phyloP scores from a whole-genome alignment of 2,888 invertebrate genomes.

The Mythimna albipuncta region DNA sequence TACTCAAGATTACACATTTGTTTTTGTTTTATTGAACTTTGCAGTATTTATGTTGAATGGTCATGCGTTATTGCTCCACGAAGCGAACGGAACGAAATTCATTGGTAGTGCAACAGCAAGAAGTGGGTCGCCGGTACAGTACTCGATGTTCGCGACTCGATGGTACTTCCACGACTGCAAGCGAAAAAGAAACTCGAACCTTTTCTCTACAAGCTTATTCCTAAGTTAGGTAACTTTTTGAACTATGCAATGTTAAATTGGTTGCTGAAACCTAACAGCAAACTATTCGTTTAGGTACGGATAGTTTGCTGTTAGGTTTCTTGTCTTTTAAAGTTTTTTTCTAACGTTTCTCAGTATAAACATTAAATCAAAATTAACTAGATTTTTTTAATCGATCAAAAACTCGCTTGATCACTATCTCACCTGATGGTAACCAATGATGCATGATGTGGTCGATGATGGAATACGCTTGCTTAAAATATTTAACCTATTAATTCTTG shows the following conservation, averaged over 20 bases:
- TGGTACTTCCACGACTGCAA: slow-evolving; percentile 22
- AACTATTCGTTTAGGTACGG: neutral
- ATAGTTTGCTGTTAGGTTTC: neutral
- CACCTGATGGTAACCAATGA: no score
- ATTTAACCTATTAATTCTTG: no score
- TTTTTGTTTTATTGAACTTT: slow-evolving; percentile 57
- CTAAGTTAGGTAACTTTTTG: slow-evolving; percentile 38
- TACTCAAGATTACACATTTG: slow-evolving; percentile 48
- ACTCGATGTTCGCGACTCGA: slow-evolving; percentile 7
- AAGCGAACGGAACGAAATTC: slow-evolving; percentile 48
- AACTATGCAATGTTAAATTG: slow-evolving; percentile 18
- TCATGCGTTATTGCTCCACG: slow-evolving; percentile 54
- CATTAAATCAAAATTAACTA: no score
- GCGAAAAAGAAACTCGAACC: slow-evolving; percentile 35
- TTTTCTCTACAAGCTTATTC: neutral
- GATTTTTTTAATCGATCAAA: no score
- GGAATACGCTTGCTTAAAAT: no score
- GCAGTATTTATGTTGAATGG: slow-evolving; percentile 50
- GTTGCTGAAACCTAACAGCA: slow-evolving; percentile 7
- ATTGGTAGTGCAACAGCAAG: slow-evolving; percentile 47
- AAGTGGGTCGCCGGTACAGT: slow-evolving; percentile 52
- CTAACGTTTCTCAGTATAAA: neutral
- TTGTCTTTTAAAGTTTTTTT: slow-evolving; percentile 1
- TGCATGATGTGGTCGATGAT: no score
- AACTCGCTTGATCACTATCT: no score